Percentiles rank a stretch among this genome's conserved stretches.
phyloP scores from a whole-genome alignment of 2,888 invertebrate genomes.

The Didymodactylos carnosus region DNA sequence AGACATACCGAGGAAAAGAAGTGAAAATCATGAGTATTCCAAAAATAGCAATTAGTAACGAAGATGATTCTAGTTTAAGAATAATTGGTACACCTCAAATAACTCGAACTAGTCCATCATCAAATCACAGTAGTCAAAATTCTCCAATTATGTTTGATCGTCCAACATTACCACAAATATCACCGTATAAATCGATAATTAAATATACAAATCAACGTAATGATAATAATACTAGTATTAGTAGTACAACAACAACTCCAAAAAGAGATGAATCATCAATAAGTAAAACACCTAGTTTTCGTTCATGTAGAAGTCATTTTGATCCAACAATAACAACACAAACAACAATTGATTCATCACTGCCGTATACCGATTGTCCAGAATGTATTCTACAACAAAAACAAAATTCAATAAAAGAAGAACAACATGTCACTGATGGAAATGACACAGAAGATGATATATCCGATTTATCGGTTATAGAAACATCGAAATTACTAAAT shows the following conservation, averaged over 20 bases:
- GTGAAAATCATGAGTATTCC: not conserved
- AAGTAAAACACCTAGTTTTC: not conserved
- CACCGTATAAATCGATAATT: not conserved
- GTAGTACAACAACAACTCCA: not conserved
- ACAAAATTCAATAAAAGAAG: no score
- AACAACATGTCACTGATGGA: not conserved
- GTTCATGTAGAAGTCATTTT: not conserved
- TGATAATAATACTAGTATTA: no score
- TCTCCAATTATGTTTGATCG: no score
- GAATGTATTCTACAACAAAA: no score
- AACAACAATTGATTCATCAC: no score
- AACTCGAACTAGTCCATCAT: not conserved
- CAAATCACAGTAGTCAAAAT: no score
- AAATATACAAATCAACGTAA: no score
- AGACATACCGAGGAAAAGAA: not conserved
- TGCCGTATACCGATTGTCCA: no score
- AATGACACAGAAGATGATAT: not conserved
- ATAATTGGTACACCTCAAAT: not conserved
- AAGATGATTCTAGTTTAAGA: not conserved
- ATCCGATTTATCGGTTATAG: not conserved
- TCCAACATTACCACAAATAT: no score
- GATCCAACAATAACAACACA: no score
- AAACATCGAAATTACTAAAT: no score
- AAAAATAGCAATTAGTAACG: not conserved
- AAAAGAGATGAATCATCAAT: no score